Evolutionary conservation across 2,113 vertebrate species (phyloP), one percentile per base, ranked within the genome.

Genomic region (Tichodroma muraria): DNA sequence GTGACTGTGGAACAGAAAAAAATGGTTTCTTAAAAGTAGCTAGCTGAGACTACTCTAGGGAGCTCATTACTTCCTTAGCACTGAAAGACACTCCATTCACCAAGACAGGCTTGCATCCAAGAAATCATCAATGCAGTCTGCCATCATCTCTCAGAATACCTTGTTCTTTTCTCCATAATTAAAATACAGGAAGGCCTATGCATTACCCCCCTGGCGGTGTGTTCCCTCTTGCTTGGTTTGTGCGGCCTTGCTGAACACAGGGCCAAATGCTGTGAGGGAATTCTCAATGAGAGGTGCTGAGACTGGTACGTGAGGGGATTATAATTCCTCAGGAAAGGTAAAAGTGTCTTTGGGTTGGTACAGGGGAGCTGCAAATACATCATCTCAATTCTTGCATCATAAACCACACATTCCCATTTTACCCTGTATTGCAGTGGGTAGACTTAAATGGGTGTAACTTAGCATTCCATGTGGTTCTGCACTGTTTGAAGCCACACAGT

Each of bases 11-110:
- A 86, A 85, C 66, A 80, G 90, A 44, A 85, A 75, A 54, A 93
- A 94, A 86, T 17, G 54, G 50, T 90, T 91, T 81, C 94, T 91
- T 94, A 85, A 94, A 94, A 96, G 83, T 88, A 95, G 72, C 93
- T 88, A 95, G 72, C 93, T 93, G 85, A 86, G 91, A 81, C 92
- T 85, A 65, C 94, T 63, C 89, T 66, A 40, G 94, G 96, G 95
- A 96, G 90, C 96, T 97, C 95, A 96, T 97, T 95, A 97, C 94
- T 96, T 97, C 77, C 15, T 0, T 78, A 85, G 59, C 19, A 37
- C 76, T 71, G 86, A 95, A 85, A 96, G 84, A 70, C 30, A 52
- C 77, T 85, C 90, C 88, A 77, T 88, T 94, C 80, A 84, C 87
- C 57, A 69, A 70, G 94, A 96, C 84, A 91, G 84, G 71, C 40